A percentile compares a stretch with the other conserved stretches of the same genome.
Conservation (phyloP, 2,113 vertebrate species). For the Lathamus discolor region DNA sequence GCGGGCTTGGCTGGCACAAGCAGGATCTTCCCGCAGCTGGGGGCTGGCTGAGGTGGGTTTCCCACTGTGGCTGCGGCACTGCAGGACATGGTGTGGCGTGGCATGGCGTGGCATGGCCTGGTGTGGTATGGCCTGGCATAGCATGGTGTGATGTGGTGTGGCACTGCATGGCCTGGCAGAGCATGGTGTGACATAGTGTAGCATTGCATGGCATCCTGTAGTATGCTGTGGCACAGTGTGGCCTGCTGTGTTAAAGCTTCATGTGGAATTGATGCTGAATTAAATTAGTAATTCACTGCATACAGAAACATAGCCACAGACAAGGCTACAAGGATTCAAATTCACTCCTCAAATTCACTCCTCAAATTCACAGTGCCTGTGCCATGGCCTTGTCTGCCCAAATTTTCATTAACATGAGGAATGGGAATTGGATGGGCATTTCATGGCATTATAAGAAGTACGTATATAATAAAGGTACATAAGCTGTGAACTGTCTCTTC, state of each 20-base stretch:
- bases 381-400: background rate
- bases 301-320: background rate
- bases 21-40: background rate
- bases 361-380: background rate
- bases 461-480: background rate
- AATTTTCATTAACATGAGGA: background rate
- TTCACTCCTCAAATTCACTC: background rate
- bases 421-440: background rate
- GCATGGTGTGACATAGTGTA: no score
- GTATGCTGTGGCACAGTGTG: no score
- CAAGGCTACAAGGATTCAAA: background rate
- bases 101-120: rapidly evolving
- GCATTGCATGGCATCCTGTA: no score
- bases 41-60: background rate
- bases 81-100: rapidly evolving
- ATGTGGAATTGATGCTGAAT: background rate
- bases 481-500: background rate
- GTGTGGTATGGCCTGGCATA: no score
- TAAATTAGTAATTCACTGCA: background rate
- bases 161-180: no score
- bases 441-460: background rate
- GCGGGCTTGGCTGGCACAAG: background rate
- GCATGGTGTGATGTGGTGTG: rapidly evolving
- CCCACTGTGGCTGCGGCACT: rapidly evolving
- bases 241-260: background rate